Base-by-base conservation (phyloP, 2,113 vertebrate species). In the Cottus gobio region DNA sequence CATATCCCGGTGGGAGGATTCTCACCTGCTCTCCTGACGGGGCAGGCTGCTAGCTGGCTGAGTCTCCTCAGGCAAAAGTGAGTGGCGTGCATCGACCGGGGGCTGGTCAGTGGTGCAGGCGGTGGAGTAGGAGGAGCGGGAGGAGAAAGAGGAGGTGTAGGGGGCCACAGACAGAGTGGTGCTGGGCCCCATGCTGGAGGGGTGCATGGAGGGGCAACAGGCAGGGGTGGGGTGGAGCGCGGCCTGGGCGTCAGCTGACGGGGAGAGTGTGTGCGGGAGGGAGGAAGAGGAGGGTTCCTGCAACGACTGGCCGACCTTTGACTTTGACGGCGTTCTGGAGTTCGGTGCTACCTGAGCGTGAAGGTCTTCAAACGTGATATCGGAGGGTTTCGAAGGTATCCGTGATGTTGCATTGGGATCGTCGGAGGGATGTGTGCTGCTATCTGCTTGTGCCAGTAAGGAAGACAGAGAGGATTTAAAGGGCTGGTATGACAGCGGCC, bases 1-100 rank as follows among this genome's bases (percentile, higher is more conserved):
- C 54, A 69, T 54, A 63, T 85, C 85, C 85, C 71, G 72, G 89
- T 89, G 90, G 28, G 90, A 86, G 82, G 89, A 75, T 81, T 93
- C 98, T 99, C 97, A 99, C 98, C 98, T 99, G 97, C 89, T 95
- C 71, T 79, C 94, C 91, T 93, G 95, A 94, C 80, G 95, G 88
- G 89, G 91, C 86, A 94, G 91, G 92, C 94, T 94, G 95, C 94
- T 96, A 96, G 96, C 95, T 92, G 95, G 95, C 92, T 94, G 96
- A 95, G 95, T 96, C 96, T 98, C 96, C 96, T 95, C 94, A 92
- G 97, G 96, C 93, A 96, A 94, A 96, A 97, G 95, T 94, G 91
- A 94, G 95, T 95, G 96, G 79, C 86, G 95, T 93, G 96, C 94
- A 93, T 95, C 95, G 83, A 94, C 94, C 87, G 92, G 76, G 83